Base-by-base conservation (phyloP, 2,888 invertebrate species). In the Charanyca ferruginea region DNA sequence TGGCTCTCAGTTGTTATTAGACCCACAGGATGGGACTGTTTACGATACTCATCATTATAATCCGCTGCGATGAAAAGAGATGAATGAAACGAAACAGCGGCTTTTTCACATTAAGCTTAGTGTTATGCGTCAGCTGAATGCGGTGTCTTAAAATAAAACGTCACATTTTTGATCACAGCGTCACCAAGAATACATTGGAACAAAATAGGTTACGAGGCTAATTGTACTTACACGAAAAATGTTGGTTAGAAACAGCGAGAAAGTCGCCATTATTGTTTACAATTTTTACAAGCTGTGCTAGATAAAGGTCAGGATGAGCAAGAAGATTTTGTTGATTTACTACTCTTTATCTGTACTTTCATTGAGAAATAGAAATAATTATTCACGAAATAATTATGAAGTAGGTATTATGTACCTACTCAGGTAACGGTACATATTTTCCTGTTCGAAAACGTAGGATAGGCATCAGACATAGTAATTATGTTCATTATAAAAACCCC, bases 131-230 rank as follows among this genome's bases (percentile, higher is more conserved):
- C 75, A 74, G 11, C 38, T 45, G 3, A 53, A 20, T 22, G 53
- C 9, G 20, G 32, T 18, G 23, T 3, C 18, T 48, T 68, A 48
- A 76, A 68, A 69, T 69, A 76, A 42, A 35, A 49, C 70, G 25
- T 42, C 13, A 47, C 70, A 38, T 55, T 22, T 38, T 76, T 69
- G 47, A 68, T 68, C 18, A 68, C 35, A 9, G 13, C 0, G 35
- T 22, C 18, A 76, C n/a, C 22, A 28, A 20, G 48, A 55, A 48
- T n/a, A 55, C 35, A 28, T n/a, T 9, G 48, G 28, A 3, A 42
- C 4, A 7, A 75, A 75, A 48, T 68, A 9, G 35, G 55, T 68
- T 66, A 66, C 76, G 5, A 22, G 18, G 25, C 16, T 54, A 53
- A 22, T 23, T 16, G 45, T 7, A 38, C 2, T 20, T 64, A 28